Conservation (phyloP, 1,140 invertebrate genomes). For the Lordiphosa mommai region DNA sequence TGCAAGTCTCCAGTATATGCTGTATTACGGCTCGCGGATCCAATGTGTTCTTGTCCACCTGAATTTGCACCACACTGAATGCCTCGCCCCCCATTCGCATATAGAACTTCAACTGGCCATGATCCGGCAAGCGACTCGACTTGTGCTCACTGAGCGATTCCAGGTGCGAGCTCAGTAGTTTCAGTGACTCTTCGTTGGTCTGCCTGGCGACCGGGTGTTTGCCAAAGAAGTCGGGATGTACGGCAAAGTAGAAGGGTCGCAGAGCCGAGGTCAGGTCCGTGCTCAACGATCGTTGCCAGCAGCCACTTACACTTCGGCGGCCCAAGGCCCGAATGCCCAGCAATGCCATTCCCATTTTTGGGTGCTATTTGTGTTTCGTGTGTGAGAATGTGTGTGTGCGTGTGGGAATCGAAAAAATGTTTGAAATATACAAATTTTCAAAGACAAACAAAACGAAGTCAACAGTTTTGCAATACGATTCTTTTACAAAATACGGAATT, state of each 20-base stretch:
- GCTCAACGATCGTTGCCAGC: conserved; percentile 16
- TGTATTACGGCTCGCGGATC: conserved; percentile 87
- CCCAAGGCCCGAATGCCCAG: not conserved
- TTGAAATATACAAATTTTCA: no score
- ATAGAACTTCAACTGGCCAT: conserved; percentile 85
- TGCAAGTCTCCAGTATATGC: conserved; percentile 88
- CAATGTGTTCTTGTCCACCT: conserved; percentile 81
- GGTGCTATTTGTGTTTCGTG: no score
- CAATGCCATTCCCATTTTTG: not conserved
- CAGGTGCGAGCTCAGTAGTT: conserved; percentile 90
- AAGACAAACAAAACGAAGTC: no score
- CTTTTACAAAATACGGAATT: no score
- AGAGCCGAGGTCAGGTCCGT: conserved; percentile 91
- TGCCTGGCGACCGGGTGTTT: conserved; percentile 92
- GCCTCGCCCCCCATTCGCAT: conserved; percentile 83
- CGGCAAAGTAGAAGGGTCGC: conserved; percentile 94
- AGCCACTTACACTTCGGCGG: no score
- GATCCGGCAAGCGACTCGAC: conserved; percentile 81
- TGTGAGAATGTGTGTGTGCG: no score
- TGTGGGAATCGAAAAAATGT: no score
- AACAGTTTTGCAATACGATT: no score
- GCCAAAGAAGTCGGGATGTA: conserved; percentile 95
- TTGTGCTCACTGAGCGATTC: conserved; percentile 80
- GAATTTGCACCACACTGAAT: conserved; percentile 86
- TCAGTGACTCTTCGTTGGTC: conserved; percentile 94